Base-by-base conservation (phyloP, 2,888 invertebrate species). In the Phengaris alcon region DNA sequence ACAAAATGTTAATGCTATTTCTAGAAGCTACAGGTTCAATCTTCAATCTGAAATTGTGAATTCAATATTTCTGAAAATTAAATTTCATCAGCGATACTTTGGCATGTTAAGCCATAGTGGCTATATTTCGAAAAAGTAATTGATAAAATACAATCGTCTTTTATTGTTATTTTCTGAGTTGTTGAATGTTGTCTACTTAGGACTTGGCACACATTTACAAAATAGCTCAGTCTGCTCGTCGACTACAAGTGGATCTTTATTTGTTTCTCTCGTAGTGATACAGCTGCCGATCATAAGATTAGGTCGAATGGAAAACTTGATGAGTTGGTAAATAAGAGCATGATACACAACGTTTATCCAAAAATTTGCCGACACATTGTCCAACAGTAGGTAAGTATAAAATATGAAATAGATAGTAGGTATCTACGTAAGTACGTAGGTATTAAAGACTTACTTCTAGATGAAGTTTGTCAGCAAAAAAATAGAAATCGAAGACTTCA, bases 1-100 rank as follows among this genome's bases (percentile, higher is more conserved):
- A 75, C 75, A 74, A 74, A 75, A 75, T 78, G 70, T 64, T 64
- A 54, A 15, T 52, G 72, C 54, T 7, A 72, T 13, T 68, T 44
- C 44, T 13, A 44, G 6, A 70, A 51, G 12, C 2, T 64, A 64
- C 64, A 64, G 64, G 64, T 44, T 35, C 64, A 59, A 22, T 13
- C 12, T 35, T 35, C 64, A 59, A 22, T 64, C 35, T 64, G 35
- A 10, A 64, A 22, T 5, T 64, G 35, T 22, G 10, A 22, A 2
- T 8, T 64, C 15, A 9, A 35, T 44, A 52, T 64, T 64, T 64
- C 59, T 22, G 59, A 22, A 22, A 15, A 22, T 59, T 22, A 3
- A 5, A 59, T 59, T 35, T 35, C 35, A 35, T 35, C 35, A 35
- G 35, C 15, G 59, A 22, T 22, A 10, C 9, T 54, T 54, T 10